Evolutionary conservation across 2,797 vertebrate species (phyloP), one percentile per base, ranked within the genome.

Genomic region (Delichon dasypus): DNA sequence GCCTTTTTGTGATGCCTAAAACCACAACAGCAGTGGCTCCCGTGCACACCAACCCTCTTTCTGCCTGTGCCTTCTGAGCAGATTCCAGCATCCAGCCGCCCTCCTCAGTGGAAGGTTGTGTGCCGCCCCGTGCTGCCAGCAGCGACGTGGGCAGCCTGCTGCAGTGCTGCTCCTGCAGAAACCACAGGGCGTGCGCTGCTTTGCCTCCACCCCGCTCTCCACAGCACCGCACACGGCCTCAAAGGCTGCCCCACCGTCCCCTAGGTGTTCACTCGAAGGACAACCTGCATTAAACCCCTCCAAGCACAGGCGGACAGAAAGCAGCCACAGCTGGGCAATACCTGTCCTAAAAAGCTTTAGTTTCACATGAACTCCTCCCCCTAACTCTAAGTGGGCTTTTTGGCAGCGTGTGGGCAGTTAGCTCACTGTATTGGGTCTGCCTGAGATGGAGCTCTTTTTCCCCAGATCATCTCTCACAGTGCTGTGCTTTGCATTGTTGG

Each of bases 151-250:
- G 81, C 76, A 86, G 73, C 38, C 53, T 68, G 71, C n/a, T 54
- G 65, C 25, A 44, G 58, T 16, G 53, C 8, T 12, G 6, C 27
- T 62, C 13, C 25, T 9, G 30, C 38, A 67, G 76, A 42, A 60
- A n/a, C 22, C 51, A 12, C 5, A 14, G n/a, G 23, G 26, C 36
- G 6, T 2, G 29, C 16, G 7, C 30, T 5, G 8, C 58, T 34
- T 58, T 50, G 42, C 34, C 78, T 50, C 30, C 30, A 13, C 54
- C n/a, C 65, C 23, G 47, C 57, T 51, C 57, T 42, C 58, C 22
- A 7, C 78, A 47, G 50, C 51, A 50, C 13, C 7, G 7, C 0
- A 0, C 27, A 8, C 0, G 1, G 45, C 80, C 30, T n/a, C 23
- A 26, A 77, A 54, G 26, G 40, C 45, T 50, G 29, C 40, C 26